Evolutionary conservation across 2,888 invertebrate genomes (phyloP).

Genomic region (Caenorhabditis plicata): DNA sequence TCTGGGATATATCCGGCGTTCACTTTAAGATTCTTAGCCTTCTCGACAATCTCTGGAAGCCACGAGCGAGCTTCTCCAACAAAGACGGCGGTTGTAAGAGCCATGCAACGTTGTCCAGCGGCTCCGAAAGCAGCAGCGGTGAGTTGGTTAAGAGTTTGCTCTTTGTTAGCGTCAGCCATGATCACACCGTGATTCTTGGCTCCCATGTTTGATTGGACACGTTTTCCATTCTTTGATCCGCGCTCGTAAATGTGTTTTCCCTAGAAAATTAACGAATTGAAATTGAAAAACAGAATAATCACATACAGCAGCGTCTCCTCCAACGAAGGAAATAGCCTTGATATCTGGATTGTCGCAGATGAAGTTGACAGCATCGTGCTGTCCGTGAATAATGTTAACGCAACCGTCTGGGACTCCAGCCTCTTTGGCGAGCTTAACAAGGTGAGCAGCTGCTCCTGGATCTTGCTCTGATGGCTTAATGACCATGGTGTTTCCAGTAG

Average conservation of each 20-base stretch:
- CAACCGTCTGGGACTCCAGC: slow-evolving; percentile 94
- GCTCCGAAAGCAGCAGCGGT: slow-evolving; percentile 96
- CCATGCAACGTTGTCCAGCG: slow-evolving; percentile 99
- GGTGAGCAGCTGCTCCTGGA: slow-evolving; percentile 91
- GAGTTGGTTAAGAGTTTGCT: slow-evolving; percentile 84
- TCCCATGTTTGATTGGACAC: slow-evolving; percentile 97
- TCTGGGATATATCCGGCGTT: slow-evolving; percentile 76
- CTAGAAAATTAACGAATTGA: slow-evolving; percentile 66
- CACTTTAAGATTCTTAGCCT: slow-evolving; percentile 82
- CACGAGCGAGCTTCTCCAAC: slow-evolving; percentile 88
- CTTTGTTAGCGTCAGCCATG: slow-evolving; percentile 95
- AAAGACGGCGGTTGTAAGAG: slow-evolving; percentile 84
- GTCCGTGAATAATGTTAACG: slow-evolving; percentile 93
- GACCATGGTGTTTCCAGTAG: slow-evolving; percentile 91
- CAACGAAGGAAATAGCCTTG: slow-evolving; percentile 95
- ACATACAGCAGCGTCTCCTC: slow-evolving; percentile 85
- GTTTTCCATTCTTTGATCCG: slow-evolving; percentile 86
- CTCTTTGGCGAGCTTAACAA: slow-evolving; percentile 82
- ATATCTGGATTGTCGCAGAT: slow-evolving; percentile 95
- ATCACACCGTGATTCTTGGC: slow-evolving; percentile 98
- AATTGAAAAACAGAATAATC: not conserved
- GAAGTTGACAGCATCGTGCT: slow-evolving; percentile 90
- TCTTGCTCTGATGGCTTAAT: slow-evolving; percentile 95
- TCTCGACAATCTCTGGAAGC: slow-evolving; percentile 84
- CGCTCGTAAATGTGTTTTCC: slow-evolving; percentile 91